Conservation (phyloP, 2,797 vertebrate species). For the Melanotaenia maccullochi region DNA sequence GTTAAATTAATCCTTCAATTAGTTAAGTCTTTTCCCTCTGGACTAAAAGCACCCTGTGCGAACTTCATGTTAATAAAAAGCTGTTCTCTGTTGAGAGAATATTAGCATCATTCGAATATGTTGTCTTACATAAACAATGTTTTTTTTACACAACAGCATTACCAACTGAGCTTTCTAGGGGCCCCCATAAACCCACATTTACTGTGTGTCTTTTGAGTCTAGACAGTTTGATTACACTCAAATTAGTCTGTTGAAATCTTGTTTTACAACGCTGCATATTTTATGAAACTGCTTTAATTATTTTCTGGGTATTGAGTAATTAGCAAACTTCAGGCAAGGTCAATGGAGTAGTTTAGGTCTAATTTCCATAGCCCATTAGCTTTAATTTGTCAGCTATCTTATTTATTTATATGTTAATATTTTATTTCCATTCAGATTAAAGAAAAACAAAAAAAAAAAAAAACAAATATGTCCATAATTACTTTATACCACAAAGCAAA, state of each 20-base stretch:
- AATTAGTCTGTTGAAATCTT: neutral
- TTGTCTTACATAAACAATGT: neutral
- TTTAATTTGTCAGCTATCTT: neutral
- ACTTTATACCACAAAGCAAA: neutral
- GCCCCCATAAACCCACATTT: neutral
- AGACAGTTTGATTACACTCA: neutral
- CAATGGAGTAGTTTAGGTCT: neutral
- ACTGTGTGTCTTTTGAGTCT: neutral
- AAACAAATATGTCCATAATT: neutral
- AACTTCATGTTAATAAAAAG: neutral
- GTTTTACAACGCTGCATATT: neutral
- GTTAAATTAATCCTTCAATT: too few species aligned
- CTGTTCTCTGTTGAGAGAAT: neutral
- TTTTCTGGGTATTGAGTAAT: neutral
- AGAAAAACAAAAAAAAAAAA: too few species aligned
- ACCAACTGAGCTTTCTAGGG: too few species aligned
- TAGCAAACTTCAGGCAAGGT: neutral
- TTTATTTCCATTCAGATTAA: neutral
- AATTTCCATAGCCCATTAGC: neutral
- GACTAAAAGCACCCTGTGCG: neutral
- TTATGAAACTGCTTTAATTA: neutral
- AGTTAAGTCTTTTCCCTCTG: neutral
- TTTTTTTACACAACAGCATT: neutral
- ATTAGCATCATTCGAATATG: neutral
- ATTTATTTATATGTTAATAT: neutral